Evolutionary conservation across 92 coral and sea anemone species (phyloP), one percentile per base, ranked within the genome.

Genomic region (Parazoanthus swiftii): DNA sequence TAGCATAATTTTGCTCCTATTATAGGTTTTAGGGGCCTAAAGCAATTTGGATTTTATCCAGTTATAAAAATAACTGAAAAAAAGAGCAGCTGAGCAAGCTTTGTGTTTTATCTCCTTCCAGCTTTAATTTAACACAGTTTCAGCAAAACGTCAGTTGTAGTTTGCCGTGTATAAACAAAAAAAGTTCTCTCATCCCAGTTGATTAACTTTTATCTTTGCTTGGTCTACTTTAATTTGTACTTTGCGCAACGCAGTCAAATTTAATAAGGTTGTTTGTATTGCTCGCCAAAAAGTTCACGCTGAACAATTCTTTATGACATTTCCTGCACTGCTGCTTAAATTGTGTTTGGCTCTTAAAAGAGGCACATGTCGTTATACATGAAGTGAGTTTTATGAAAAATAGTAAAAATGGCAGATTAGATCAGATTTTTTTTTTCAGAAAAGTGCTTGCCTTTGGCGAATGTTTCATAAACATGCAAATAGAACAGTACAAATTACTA

Each of bases 351-450:
- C 10, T n/a, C 21, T 14, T 46, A 5, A 9, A 7, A 46, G 63
- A 79, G 21, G 20, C n/a, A 23, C 46, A 6, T 37, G 70, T 44
- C 25, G 5, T 66, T 82, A 4, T 66, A n/a, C n/a, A 1, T 42
- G 58, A 70, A 84, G 8, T 80, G 26, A 70, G 20, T 56, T 63
- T 83, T 83, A 70, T 83, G 43, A 82, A 72, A 83, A 71, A 23
- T 38, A 67, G 14, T 44, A 44, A 48, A 84, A 25, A 46, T 63
- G 7, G 8, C 63, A 70, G 66, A 84, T 70, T 84, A 58, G 11
- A 13, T 54, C 16, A 39, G 37, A 50, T 25, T 46, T 46, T 42
- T 51, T 79, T 50, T 79, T 26, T 65, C 9, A 26, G 15, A 25
- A 16, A 7, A 3, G 26, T 0, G 63, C 66, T 29, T 46, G 54